A percentile compares a stretch with the other conserved stretches of the same genome.
Evolutionary conservation across 2,888 invertebrate species (phyloP).

Genomic region (Cenopis cana): DNA sequence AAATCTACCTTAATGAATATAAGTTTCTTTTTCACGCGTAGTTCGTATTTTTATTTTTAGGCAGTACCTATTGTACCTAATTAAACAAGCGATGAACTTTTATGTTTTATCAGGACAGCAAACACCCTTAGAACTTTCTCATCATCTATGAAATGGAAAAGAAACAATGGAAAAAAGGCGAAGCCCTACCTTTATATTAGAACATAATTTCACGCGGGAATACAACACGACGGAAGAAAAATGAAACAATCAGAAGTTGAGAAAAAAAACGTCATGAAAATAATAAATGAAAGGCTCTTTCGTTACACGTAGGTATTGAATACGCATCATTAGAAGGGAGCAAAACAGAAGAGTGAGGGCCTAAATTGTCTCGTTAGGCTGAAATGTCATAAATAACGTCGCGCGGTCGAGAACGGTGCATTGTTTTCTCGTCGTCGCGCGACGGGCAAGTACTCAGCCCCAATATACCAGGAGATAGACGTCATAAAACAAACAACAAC

Average conservation of each 20-base stretch:
- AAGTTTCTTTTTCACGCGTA: constrained; percentile 25
- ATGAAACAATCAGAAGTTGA: constrained; percentile 49
- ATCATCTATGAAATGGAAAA: constrained; percentile 30
- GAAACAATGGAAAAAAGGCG: constrained; percentile 27
- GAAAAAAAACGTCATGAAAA: constrained; percentile 39
- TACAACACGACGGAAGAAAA: constrained; percentile 44
- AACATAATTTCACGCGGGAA: constrained; percentile 45
- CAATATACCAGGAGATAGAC: constrained; percentile 56
- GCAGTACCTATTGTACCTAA: constrained; percentile 12
- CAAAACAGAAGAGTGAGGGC: constrained; percentile 51
- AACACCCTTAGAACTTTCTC: constrained; percentile 8
- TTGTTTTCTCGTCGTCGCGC: constrained; percentile 55
- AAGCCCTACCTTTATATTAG: constrained; percentile 26
- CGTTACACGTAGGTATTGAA: constrained; percentile 52
- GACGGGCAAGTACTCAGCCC: constrained; percentile 51
- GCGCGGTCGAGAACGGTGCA: constrained; percentile 46
- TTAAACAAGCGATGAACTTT: constrained; percentile 22
- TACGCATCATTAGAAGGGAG: constrained; percentile 55
- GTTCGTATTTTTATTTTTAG: constrained; percentile 26
- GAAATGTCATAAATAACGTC: constrained; percentile 65
- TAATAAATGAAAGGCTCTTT: constrained; percentile 49
- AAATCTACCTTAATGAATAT: constrained; percentile 42
- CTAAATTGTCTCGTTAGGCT: constrained; percentile 59
- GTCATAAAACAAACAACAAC: constrained; percentile 65
- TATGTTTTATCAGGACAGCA: constrained; percentile 24